A percentile compares a stretch with the other conserved stretches of the same genome.
phyloP scores from a whole-genome alignment of 2,113 vertebrate species.

The Hemichromis elongatus region DNA sequence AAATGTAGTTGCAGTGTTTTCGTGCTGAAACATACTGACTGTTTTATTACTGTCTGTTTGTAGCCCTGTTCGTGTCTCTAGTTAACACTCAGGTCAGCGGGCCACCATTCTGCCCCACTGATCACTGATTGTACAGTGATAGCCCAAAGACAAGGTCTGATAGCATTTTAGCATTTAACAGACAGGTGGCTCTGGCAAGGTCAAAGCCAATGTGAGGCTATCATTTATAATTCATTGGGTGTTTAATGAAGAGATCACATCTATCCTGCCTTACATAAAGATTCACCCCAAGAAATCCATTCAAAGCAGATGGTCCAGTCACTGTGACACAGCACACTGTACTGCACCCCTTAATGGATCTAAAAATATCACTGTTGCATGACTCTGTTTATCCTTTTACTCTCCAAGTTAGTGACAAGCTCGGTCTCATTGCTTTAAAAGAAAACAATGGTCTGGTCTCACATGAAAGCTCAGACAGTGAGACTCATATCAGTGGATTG shows the following conservation, averaged over 20 bases:
- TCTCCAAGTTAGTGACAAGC: background rate
- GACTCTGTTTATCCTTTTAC: background rate
- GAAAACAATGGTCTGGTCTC: slow-evolving; percentile 8
- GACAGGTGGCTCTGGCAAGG: slow-evolving; percentile 52
- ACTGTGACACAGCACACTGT: slow-evolving; percentile 21
- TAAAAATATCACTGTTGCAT: slow-evolving; percentile 24
- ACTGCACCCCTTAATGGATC: slow-evolving; percentile 1
- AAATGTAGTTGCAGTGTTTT: background rate
- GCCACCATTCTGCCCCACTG: slow-evolving; percentile 13
- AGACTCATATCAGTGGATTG: slow-evolving; percentile 37
- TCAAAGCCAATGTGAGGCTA: slow-evolving; percentile 46
- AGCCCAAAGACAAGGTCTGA: slow-evolving; percentile 13
- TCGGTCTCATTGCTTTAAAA: background rate
- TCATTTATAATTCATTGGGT: slow-evolving; percentile 66
- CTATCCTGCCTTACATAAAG: slow-evolving; percentile 26
- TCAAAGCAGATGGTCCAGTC: slow-evolving; percentile 8
- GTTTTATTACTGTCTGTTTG: background rate
- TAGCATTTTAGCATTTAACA: slow-evolving; percentile 44
- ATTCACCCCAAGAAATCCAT: slow-evolving; percentile 32
- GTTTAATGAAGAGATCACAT: slow-evolving; percentile 52
- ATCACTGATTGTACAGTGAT: slow-evolving; percentile 41
- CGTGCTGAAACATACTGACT: background rate
- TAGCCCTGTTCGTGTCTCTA: background rate
- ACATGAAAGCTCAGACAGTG: slow-evolving; percentile 23
- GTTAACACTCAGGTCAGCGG: slow-evolving; percentile 10